phyloP scores from a whole-genome alignment of 1,140 invertebrate species.

The Drosophila ohnishii region DNA sequence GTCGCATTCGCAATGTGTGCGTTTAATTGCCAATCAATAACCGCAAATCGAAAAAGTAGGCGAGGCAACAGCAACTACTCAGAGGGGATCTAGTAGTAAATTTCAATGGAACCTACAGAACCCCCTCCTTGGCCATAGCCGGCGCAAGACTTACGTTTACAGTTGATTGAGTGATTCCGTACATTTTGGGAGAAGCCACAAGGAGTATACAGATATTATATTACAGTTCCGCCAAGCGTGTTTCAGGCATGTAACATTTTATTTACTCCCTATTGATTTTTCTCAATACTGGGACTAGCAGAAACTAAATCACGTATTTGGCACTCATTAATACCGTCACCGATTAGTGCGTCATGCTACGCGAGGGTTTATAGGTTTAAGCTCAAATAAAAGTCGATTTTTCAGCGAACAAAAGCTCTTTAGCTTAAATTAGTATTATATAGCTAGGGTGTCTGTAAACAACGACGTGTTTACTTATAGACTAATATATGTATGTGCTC shows the following conservation, averaged over 20 bases:
- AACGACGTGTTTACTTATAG: slow-evolving; percentile 50
- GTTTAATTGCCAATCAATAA: slow-evolving; percentile 40
- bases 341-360: slow-evolving; percentile 37
- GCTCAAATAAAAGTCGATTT: slow-evolving; percentile 51
- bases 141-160: slow-evolving; percentile 42
- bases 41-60: slow-evolving; percentile 11
- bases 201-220: not conserved
- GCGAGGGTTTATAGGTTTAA: slow-evolving; percentile 28
- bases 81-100: not conserved
- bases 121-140: not conserved
- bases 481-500: slow-evolving; percentile 40
- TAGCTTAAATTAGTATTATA: slow-evolving; percentile 50
- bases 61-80: slow-evolving; percentile 11
- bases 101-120: not conserved
- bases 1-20: not conserved
- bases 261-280: slow-evolving; percentile 59
- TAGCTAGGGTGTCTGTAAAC: slow-evolving; percentile 46
- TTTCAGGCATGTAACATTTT: slow-evolving; percentile 42
- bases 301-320: slow-evolving; percentile 50
- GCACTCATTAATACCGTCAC: slow-evolving; percentile 45
- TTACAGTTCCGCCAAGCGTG: slow-evolving; percentile 18
- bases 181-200: slow-evolving; percentile 37
- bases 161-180: slow-evolving; percentile 46
- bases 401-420: slow-evolving; percentile 43
- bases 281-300: slow-evolving; percentile 42